Base-by-base conservation (phyloP, 2,888 invertebrate genomes). In the Chloroclystis v-ata region DNA sequence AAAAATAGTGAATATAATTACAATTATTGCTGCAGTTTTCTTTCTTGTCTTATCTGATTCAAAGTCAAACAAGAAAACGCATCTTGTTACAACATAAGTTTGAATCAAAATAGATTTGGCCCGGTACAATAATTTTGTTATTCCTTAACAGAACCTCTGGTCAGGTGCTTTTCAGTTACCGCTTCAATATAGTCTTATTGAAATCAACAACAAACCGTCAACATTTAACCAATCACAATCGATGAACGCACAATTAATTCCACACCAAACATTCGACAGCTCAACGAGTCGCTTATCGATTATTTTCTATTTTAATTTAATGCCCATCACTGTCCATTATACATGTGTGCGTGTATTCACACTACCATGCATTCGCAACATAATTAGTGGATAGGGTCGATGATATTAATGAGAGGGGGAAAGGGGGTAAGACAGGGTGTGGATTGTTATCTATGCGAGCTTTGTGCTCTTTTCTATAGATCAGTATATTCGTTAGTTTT, bases 371-470 rank as follows among this genome's bases (percentile, higher is more conserved):
- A 87, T 88, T 87, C 82, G 86, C 85, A 83, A 82, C 84, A 81
- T 87, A 89, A 89, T 89, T 88, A 89, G 89, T 86, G 80, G 77
- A 81, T 75, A 66, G 75, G 84, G 83, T 82, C 79, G 80, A 85
- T 85, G 86, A 81, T 87, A 86, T 87, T 88, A 87, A 88, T 88
- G 88, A 89, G 87, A 65, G 77, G 69, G 67, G 64, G 66, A 85
- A 86, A 68, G 67, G 64, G 62, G 72, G 65, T 58, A 64, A 65
- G 67, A 63, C 63, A 65, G 74, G 72, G 67, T 59, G 66, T 63
- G 71, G 79, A 80, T 78, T 73, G 78, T 82, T 87, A 84, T 86
- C 84, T 82, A 84, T 75, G 78, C 76, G 67, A 80, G 84, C 87
- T 86, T 87, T 87, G 84, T 87, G 75, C 82, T 84, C 72, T 82